Base-by-base conservation (phyloP, 64 coral and sea anemone species). In the Pachyseris speciosa region DNA sequence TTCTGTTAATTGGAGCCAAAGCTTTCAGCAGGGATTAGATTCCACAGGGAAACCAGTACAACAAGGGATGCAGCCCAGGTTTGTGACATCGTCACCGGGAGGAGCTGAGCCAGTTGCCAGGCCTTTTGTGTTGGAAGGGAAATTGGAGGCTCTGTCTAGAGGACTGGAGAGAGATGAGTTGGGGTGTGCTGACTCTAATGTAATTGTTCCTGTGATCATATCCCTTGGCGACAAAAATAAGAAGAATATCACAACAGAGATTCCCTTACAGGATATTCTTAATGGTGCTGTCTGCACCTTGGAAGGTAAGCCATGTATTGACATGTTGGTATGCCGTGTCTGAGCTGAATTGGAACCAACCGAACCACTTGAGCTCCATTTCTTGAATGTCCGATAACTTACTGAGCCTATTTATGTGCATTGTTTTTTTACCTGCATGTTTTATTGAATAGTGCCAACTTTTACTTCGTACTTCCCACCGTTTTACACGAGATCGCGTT, bases 131-230 rank as follows among this genome's bases (percentile, higher is more conserved):
- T n/a, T 45, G 61, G 45, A 67, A 58, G 67, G 45, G 7, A 74
- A 74, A 66, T 29, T 44, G 34, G 85, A 66, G 20, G 2, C 75
- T 31, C 16, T 74, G 36, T 48, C 75, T 4, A 74, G 66, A 29
- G 86, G 76, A 48, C 40, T 83, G 58, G 90, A 96, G 19, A 65
- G 72, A 10, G 65, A 36, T 16, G 34, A 86, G 0, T 13, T 86
- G 25, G 69, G 64, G 34, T 57, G 24, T 22, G 22, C 4, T 7
- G 86, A 69, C 5, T 53, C 74, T 11, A 69, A 93, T 61, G 38
- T 49, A 3, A 53, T 93, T 40, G 89, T 96, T 24, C 94, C 94
- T 11, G 84, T 96, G 9, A 96, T 96, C 12, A 39, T 96, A 15
- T 91, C 94, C 37, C 17, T 69, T 25, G 84, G 73, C 4, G 84